Base-by-base conservation (phyloP, 2,888 invertebrate genomes). In the Acanthoscelides obtectus region DNA sequence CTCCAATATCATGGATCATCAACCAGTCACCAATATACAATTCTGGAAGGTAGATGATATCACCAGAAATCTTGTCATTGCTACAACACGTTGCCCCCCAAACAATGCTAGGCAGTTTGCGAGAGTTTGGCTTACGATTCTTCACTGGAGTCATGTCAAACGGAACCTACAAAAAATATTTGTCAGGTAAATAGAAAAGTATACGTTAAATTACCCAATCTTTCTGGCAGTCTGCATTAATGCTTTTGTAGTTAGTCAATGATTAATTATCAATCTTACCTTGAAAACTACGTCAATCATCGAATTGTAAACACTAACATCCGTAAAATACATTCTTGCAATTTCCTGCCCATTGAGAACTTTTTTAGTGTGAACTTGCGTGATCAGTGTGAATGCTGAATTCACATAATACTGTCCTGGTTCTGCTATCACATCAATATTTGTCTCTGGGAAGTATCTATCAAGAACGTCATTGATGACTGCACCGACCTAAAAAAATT, bases 1-100 rank as follows among this genome's bases (percentile, higher is more conserved):
- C 98, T 69, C 98, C 98, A 97, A 98, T 97, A 85, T 98, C 92
- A 78, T 92, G 90, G 86, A 96, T 98, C 76, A 93, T 87, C 67
- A 99, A 87, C 93, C 97, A 95, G 79, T 94, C 93, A 8, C 97
- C 97, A 72, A 93, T 88, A 20, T 89, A 87, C 86, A 96, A 87
- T 77, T 90, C 89, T 0, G 94, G 93, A 77, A 95, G 86, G 20
- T 67, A 22, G 19, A 69, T 69, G 2, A 69, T 22, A 4, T 69
- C 71, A 68, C 91, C 88, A 75, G 90, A 88, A 64, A 88, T 85
- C 87, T 94, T 92, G 87, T 98, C 98, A 77, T 97, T 87, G 5
- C 94, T 94, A 87, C 98, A 97, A 84, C 98, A 98, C n/a, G 97
- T 95, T 45, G 98, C 98, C 69, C 98, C 98, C 97, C 97, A 98